Evolutionary conservation across 2,888 invertebrate genomes (phyloP).

Genomic region (Monopis laevigella): DNA sequence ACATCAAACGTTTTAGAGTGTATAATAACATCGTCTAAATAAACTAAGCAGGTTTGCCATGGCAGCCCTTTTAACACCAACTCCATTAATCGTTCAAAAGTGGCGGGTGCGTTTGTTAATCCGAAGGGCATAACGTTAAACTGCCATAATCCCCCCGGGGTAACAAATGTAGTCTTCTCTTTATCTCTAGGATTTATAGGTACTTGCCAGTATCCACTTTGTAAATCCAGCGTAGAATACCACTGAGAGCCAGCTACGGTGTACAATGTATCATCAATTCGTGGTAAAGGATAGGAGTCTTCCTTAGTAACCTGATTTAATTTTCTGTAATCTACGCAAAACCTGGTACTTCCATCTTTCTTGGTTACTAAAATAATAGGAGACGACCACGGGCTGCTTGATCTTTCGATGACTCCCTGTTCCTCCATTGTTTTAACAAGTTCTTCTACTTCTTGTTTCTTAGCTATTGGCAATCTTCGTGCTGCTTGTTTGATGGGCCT

Average conservation of each 20-base stretch:
- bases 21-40: too few species aligned
- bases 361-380: conserved; percentile 20
- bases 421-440: background rate
- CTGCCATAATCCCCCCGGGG: conserved; percentile 20
- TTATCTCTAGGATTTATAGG: conserved; percentile 19
- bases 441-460: background rate
- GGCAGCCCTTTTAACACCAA: background rate
- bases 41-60: background rate
- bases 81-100: conserved; percentile 21
- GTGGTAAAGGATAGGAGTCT: conserved; percentile 2
- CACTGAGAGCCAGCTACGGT: conserved; percentile 19
- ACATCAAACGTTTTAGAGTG: too few species aligned
- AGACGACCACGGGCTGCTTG: background rate
- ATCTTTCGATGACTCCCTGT: background rate
- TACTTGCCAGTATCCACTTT: too few species aligned
- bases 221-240: too few species aligned
- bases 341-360: conserved; percentile 19
- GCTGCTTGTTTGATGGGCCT: background rate
- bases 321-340: conserved; percentile 19
- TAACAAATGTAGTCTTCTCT: conserved; percentile 23
- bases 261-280: conserved; percentile 19
- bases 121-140: too few species aligned
- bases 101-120: conserved; percentile 13
- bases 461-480: background rate
- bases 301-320: conserved; percentile 15